Conservation (phyloP, 2,113 vertebrate genomes). For the Crotophaga sulcirostris region DNA sequence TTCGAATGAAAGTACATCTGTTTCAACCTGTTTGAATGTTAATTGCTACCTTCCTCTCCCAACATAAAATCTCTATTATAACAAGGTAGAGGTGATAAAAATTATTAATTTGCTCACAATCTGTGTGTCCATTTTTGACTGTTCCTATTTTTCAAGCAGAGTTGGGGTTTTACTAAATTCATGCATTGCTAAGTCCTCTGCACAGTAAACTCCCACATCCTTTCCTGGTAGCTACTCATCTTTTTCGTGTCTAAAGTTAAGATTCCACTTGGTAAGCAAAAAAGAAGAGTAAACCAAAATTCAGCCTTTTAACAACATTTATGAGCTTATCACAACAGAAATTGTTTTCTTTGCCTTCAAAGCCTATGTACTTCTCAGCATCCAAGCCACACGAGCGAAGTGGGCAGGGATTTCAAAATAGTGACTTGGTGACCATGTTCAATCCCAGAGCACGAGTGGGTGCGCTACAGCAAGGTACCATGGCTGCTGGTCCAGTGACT, state of each 20-base stretch:
- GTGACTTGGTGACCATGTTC: not conserved
- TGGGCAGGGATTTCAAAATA: not conserved
- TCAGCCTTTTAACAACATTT: not conserved
- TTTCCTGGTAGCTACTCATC: not conserved
- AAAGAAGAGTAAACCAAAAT: not conserved
- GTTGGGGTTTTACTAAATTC: not conserved
- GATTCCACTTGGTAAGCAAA: not conserved
- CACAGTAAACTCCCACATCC: not conserved
- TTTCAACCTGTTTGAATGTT: not conserved
- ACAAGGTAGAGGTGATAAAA: not conserved
- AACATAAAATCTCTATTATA: not conserved
- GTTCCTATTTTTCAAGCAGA: not conserved
- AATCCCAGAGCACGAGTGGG: not conserved
- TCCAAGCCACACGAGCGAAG: not conserved
- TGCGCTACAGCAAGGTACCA: not conserved
- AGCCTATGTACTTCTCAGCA: not conserved
- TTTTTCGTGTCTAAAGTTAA: not conserved
- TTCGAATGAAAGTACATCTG: not conserved
- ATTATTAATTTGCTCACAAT: not conserved
- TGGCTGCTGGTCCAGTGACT: not conserved
- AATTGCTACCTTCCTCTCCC: not conserved
- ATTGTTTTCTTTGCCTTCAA: not conserved
- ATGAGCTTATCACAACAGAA: not conserved
- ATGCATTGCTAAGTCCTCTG: not conserved
- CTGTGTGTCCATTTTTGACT: not conserved